A percentile compares a stretch with the other conserved stretches of the same genome.
phyloP scores from a whole-genome alignment of 2,888 invertebrate species.

The Zygogramma bicolorata region DNA sequence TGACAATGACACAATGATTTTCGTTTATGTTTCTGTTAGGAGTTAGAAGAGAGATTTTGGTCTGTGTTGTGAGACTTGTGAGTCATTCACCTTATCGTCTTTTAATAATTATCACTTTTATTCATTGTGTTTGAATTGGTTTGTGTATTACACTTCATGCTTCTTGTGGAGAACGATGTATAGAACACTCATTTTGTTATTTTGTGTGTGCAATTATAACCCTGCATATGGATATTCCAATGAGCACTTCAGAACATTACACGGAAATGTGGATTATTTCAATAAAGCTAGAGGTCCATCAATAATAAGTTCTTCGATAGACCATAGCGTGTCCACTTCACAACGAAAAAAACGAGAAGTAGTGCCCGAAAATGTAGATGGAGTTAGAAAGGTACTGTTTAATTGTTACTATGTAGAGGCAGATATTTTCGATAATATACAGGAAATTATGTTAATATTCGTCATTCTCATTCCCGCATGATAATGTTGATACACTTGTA shows the following conservation, averaged over 20 bases:
- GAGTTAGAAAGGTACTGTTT: conserved; percentile 2
- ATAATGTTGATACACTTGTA: too few species aligned
- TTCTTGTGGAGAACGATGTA: neutral
- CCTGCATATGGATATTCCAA: neutral
- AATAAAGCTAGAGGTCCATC: neutral
- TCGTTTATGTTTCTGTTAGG: neutral
- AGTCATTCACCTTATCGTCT: neutral
- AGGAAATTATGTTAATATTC: neutral
- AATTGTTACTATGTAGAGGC: neutral
- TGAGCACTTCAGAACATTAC: neutral
- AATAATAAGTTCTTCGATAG: neutral
- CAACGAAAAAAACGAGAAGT: neutral
- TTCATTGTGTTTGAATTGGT: neutral
- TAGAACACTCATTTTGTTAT: neutral
- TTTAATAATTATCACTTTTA: neutral
- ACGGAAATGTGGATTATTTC: neutral
- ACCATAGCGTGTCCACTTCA: neutral
- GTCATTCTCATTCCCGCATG: neutral
- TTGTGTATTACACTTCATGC: neutral
- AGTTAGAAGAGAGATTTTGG: neutral
- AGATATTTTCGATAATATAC: neutral
- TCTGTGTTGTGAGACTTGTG: neutral
- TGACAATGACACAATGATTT: neutral
- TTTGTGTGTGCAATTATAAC: neutral
- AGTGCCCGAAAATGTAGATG: neutral